Evolutionary conservation across 2,888 invertebrate species (phyloP).

Genomic region (Deilephila elpenor): DNA sequence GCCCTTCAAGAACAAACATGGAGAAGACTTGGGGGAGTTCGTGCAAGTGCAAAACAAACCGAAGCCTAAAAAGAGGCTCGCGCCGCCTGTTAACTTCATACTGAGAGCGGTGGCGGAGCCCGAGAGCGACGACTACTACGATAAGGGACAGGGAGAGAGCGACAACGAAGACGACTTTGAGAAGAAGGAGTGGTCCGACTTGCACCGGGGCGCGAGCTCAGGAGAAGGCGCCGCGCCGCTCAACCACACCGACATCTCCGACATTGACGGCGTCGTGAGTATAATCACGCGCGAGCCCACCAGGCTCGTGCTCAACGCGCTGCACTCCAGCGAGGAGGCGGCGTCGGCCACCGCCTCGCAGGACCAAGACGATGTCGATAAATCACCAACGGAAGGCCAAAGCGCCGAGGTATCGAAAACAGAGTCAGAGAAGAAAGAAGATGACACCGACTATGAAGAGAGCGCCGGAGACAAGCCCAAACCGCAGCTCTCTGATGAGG

Average conservation of each 20-base stretch:
- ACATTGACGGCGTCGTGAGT: slow-evolving; percentile 71
- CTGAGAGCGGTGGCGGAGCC: slow-evolving; percentile 67
- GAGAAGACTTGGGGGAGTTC: slow-evolving; percentile 71
- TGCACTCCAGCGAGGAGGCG: not conserved
- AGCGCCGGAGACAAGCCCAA: slow-evolving; percentile 51
- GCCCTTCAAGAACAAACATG: slow-evolving; percentile 77
- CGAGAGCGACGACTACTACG: slow-evolving; percentile 66
- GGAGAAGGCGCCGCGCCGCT: slow-evolving; percentile 29
- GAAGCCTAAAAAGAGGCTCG: slow-evolving; percentile 74
- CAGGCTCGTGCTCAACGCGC: slow-evolving; percentile 47
- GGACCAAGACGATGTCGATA: slow-evolving; percentile 21
- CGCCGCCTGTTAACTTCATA: slow-evolving; percentile 67
- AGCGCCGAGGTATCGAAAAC: slow-evolving; percentile 35
- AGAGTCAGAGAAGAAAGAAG: slow-evolving; percentile 34
- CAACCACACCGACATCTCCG: slow-evolving; percentile 60
- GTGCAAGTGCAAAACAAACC: slow-evolving; percentile 57
- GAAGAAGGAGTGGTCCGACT: slow-evolving; percentile 75
- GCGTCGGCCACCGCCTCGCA: slow-evolving; percentile 15
- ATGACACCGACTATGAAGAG: slow-evolving; percentile 61
- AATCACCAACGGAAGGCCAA: slow-evolving; percentile 13
- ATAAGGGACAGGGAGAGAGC: slow-evolving; percentile 66
- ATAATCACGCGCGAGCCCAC: slow-evolving; percentile 59
- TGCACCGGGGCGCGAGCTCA: slow-evolving; percentile 51
- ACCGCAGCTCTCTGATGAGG: slow-evolving; percentile 50
- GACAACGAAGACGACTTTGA: slow-evolving; percentile 72